Percentiles rank a stretch among this genome's conserved stretches.
These are phyloP conservation scores for Stegodyphus dumicola DNA, from an alignment of 1,140 invertebrate genomes.

Conservation along the genomic window DNA sequence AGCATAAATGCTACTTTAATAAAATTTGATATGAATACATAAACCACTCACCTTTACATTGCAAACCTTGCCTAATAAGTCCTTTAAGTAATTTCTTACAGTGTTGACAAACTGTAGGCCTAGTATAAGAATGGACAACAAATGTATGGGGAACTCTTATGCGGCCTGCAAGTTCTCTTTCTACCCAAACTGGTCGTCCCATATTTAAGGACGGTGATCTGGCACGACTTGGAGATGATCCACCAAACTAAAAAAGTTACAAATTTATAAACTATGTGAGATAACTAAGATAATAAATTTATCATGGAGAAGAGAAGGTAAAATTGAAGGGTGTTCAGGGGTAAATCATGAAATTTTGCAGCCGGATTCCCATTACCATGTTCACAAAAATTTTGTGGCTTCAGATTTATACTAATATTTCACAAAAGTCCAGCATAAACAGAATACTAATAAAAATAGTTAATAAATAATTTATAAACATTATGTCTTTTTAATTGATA, in stretches of 20 bases:
- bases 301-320: too few relatives aligned
- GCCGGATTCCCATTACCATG: too few relatives aligned
- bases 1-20: too few relatives aligned
- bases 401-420: too few relatives aligned
- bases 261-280: not conserved
- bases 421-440: too few relatives aligned
- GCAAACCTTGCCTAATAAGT: slow-evolving; percentile 95
- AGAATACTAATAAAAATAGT: too few relatives aligned
- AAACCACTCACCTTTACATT: slow-evolving; percentile 79
- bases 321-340: too few relatives aligned
- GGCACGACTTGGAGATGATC: slow-evolving; percentile 65
- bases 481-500: too few relatives aligned
- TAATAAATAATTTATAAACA: too few relatives aligned
- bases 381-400: too few relatives aligned
- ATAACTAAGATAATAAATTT: too few relatives aligned
- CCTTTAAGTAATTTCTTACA: slow-evolving; percentile 96
- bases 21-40: not conserved
- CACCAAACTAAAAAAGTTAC: slow-evolving; percentile 28
- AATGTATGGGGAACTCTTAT: slow-evolving; percentile 91
- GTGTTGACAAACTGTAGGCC: slow-evolving; percentile 94
- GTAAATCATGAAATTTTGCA: too few relatives aligned
- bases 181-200: slow-evolving; percentile 80
- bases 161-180: slow-evolving; percentile 77
- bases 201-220: slow-evolving; percentile 79
- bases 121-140: slow-evolving; percentile 83